Evolutionary conservation across 2,888 invertebrate species (phyloP).

Genomic region (Podabrus alpinus): DNA sequence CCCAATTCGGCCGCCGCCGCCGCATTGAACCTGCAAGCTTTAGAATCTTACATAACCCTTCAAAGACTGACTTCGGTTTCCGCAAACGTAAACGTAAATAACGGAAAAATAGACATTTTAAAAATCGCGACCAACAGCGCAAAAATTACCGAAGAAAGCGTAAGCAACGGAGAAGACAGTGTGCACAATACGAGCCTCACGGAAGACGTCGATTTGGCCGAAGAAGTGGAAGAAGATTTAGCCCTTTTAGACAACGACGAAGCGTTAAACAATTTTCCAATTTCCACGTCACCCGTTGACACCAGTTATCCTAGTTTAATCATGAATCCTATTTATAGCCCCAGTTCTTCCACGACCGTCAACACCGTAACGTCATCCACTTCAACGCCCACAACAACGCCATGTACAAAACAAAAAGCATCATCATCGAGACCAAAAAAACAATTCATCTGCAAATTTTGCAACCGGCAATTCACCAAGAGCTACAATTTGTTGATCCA

Average conservation of each 20-base stretch:
- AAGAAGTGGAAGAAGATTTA: slow-evolving; percentile 75
- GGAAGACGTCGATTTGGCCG: slow-evolving; percentile 70
- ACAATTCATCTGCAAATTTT: slow-evolving; percentile 98
- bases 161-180: slow-evolving; percentile 43
- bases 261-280: slow-evolving; percentile 59
- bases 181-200: slow-evolving; percentile 50
- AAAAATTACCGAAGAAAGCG: slow-evolving; percentile 50
- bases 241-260: slow-evolving; percentile 77
- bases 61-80: slow-evolving; percentile 76
- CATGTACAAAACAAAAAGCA: slow-evolving; percentile 42
- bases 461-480: slow-evolving; percentile 96
- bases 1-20: slow-evolving; percentile 84
- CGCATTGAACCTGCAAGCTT: slow-evolving; percentile 81
- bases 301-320: slow-evolving; percentile 72
- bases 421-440: slow-evolving; percentile 85
- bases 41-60: slow-evolving; percentile 83
- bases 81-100: slow-evolving; percentile 53
- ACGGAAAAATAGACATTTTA: slow-evolving; percentile 65
- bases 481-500: slow-evolving; percentile 97
- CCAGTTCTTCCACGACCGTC: slow-evolving; percentile 55
- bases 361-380: slow-evolving; percentile 9
- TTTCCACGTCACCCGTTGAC: slow-evolving; percentile 64
- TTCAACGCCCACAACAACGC: slow-evolving; percentile 55
- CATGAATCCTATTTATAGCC: slow-evolving; percentile 70
- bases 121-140: slow-evolving; percentile 62